Percentiles rank a stretch among this genome's conserved stretches.
Evolutionary conservation across 2,888 invertebrate species (phyloP).

Genomic region (Epinotia nisella): DNA sequence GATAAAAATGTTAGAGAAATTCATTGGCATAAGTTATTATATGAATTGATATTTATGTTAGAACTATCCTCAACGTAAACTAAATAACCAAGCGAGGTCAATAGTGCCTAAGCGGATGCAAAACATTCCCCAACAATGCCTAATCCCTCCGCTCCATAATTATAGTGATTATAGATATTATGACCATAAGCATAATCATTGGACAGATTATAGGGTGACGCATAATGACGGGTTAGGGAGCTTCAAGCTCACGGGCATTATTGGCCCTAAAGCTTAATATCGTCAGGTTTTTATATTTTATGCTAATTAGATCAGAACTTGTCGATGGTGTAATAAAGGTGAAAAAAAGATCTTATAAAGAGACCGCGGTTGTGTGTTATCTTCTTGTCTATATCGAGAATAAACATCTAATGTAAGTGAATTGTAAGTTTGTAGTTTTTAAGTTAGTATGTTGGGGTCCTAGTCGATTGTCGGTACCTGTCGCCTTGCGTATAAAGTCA

Average conservation of each 20-base stretch:
- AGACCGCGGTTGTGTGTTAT: too few species aligned
- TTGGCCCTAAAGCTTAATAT: slow-evolving; percentile 21
- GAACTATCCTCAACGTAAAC: neutral
- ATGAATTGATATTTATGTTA: neutral
- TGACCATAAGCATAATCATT: slow-evolving; percentile 56
- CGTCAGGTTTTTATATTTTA: slow-evolving; percentile 18
- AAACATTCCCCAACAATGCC: slow-evolving; percentile 36
- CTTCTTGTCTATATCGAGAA: too few species aligned
- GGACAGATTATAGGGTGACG: slow-evolving; percentile 52
- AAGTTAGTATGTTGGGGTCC: too few species aligned
- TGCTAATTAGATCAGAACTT: slow-evolving; percentile 25
- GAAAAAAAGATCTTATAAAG: neutral
- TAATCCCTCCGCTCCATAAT: slow-evolving; percentile 22
- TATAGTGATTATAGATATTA: slow-evolving; percentile 51
- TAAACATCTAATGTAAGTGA: too few species aligned
- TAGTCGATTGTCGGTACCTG: too few species aligned
- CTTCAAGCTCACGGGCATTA: slow-evolving; percentile 30
- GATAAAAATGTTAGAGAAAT: too few species aligned
- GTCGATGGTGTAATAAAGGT: slow-evolving; percentile 1
- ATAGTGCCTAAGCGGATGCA: slow-evolving; percentile 30
- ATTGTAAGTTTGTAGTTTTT: too few species aligned
- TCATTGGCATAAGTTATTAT: too few species aligned
- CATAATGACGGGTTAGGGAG: slow-evolving; percentile 53
- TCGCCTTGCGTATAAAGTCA: too few species aligned
- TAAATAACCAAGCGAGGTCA: neutral